These are phyloP conservation scores for Coronaproctus castanopsis DNA, from an alignment of 2,888 invertebrate species.

Conservation along the genomic window DNA sequence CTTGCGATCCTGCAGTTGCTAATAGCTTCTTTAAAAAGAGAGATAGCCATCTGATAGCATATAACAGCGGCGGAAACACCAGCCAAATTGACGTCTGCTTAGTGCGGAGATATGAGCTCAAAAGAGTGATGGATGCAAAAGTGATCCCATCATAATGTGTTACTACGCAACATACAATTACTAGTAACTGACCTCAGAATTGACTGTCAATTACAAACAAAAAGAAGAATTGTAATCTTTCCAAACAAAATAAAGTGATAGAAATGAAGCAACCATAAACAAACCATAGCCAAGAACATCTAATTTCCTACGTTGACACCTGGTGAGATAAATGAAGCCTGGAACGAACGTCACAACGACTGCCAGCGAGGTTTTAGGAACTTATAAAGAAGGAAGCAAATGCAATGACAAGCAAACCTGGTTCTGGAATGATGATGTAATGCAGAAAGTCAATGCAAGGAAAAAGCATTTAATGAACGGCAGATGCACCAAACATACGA, in stretches of 20 bases:
- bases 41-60: not conserved
- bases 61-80: not conserved
- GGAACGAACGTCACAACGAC: not conserved
- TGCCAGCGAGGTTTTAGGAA: not conserved
- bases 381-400: not conserved
- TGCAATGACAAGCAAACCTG: not conserved
- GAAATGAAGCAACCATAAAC: not conserved
- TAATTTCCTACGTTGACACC: not conserved
- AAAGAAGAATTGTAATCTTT: not conserved
- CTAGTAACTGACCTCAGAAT: not conserved
- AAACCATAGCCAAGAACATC: not conserved
- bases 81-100: not conserved
- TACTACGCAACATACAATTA: not conserved
- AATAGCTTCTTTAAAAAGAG: not conserved
- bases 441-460: not conserved
- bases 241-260: not conserved
- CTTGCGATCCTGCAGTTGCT: not conserved
- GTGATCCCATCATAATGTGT: not conserved
- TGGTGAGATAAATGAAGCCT: not conserved
- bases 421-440: not conserved
- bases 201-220: not conserved
- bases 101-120: not conserved
- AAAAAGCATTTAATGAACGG: not conserved
- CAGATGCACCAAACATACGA: not conserved
- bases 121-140: not conserved